phyloP scores from a whole-genome alignment of 2,113 vertebrate genomes.

The Menura novaehollandiae region DNA sequence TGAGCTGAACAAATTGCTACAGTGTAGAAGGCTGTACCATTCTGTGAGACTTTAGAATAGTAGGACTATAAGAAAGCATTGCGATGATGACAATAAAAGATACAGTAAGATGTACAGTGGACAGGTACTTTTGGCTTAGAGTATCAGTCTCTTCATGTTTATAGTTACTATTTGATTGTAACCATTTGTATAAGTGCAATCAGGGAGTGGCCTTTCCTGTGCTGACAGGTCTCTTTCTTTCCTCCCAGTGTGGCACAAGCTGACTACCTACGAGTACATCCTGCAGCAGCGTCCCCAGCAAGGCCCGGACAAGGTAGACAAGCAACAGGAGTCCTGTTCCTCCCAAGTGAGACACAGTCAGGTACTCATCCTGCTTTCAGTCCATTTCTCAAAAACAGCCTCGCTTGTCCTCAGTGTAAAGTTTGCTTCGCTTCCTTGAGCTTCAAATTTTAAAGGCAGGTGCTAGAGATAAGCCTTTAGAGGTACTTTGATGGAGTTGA shows the following conservation, averaged over 20 bases:
- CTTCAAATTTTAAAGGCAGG: background rate
- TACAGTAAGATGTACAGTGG: background rate
- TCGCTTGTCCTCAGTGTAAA: rapidly evolving
- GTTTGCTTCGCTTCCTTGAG: background rate
- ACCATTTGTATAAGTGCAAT: background rate
- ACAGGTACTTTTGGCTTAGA: background rate
- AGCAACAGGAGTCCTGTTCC: constrained; percentile 54
- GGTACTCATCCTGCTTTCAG: constrained; percentile 53
- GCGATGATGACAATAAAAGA: background rate
- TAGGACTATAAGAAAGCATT: background rate
- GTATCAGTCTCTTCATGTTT: background rate
- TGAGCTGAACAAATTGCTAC: background rate
- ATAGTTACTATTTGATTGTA: background rate
- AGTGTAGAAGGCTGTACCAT: background rate
- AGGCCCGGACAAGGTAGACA: constrained; percentile 71
- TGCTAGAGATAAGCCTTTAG: background rate
- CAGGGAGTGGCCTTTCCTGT: background rate
- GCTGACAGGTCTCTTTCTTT: constrained; percentile 23
- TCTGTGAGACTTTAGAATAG: background rate
- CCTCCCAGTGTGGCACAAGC: constrained; percentile 89
- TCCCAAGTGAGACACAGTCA: constrained; percentile 69
- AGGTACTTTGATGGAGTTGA: background rate
- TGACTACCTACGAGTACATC: constrained; percentile 95
- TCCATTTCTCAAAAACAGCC: background rate
- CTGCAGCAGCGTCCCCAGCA: constrained; percentile 87